phyloP scores from a whole-genome alignment of 2,797 vertebrate species.

The Onychomys torridus region DNA sequence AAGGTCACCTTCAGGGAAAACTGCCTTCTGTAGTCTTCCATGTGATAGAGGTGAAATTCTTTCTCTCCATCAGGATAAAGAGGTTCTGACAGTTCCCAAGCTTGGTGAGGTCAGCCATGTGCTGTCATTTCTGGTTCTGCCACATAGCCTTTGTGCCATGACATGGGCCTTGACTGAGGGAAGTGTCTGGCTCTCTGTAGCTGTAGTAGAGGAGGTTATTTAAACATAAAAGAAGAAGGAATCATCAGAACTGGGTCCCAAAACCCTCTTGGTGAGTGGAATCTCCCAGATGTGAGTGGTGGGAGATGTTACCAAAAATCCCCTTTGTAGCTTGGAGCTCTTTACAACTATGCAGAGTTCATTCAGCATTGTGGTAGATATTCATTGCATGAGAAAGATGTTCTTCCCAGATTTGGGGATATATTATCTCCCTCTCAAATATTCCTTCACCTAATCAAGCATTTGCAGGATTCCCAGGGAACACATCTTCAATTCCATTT shows the following conservation, averaged over 20 bases:
- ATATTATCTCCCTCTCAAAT: background rate
- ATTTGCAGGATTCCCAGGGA: background rate
- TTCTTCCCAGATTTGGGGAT: background rate
- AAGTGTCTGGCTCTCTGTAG: background rate
- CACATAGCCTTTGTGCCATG: background rate
- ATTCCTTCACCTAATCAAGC: background rate
- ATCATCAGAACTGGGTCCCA: background rate
- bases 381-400: background rate
- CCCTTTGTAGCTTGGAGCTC: background rate
- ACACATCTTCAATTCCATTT: background rate
- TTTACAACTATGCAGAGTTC: background rate
- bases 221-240: background rate
- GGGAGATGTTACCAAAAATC: background rate
- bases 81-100: background rate
- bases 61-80: background rate
- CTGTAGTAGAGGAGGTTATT: background rate
- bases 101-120: background rate
- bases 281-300: background rate
- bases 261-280: background rate
- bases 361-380: background rate
- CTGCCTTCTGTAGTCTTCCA: background rate
- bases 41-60: background rate
- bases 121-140: background rate
- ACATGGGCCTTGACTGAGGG: background rate
- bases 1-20: background rate